Evolutionary conservation across 92 coral and sea anemone genomes (phyloP), one percentile per base, ranked within the genome.

Genomic region (Palythoa grandis): DNA sequence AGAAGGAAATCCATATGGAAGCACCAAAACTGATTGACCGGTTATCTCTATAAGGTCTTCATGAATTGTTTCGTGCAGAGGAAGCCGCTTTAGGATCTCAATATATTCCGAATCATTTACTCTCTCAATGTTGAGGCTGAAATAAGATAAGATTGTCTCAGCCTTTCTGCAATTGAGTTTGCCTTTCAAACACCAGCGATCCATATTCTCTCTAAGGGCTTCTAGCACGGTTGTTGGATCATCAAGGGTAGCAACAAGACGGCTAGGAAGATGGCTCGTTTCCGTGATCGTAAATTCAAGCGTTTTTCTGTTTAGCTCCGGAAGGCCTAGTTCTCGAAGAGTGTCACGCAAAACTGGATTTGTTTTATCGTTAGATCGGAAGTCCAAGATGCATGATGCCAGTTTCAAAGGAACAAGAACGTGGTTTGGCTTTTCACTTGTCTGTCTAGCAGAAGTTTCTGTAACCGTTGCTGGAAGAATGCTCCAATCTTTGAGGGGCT

Each of bases 221-320:
- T 19, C 43, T 11, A 91, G 48, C 25, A 93, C 67, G 17, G 87
- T 58, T 13, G 19, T 1, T 20, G 97, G 97, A 11, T 77, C 86
- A 16, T 72, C 77, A 14, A 89, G 82, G 14, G 90, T 74, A 0
- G 92, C 91, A 3, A 91, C 94, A 20, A 93, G 70, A 53, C 20
- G 56, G 19, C 76, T 14, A 2, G 89, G 91, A 61, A 37, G 20
- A 37, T 22, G 3, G 2, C 20, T 39, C 10, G 17, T 3, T 1
- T 67, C 40, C 39, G 15, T 11, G 7, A 2, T 2, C 13, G 39
- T 2, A 67, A 3, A 20, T 17, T 29, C 35, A 29, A 74, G 3
- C 11, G 48, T 11, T 0, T 7, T 48, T 40, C 37, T 25, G 57
- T 93, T 93, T 3, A 93, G 40, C 24, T 91, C 93, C 0, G 93